phyloP scores from a whole-genome alignment of 2,888 invertebrate genomes.

The Acrocyrtus sp. region DNA sequence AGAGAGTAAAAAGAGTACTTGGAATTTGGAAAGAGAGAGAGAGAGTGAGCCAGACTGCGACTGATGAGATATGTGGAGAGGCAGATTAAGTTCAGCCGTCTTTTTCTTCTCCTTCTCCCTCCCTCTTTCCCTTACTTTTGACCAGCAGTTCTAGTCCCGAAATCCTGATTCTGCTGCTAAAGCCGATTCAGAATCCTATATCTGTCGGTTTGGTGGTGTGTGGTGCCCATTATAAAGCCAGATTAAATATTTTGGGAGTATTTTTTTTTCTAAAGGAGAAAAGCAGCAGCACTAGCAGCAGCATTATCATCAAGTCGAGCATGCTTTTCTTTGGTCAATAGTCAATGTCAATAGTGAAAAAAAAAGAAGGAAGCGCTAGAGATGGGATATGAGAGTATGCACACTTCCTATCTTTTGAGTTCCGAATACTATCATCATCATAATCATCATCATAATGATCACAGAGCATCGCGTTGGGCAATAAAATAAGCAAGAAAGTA shows the following conservation, averaged over 20 bases:
- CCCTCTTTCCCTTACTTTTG: not conserved
- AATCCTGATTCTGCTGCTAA: not conserved
- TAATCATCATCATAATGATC: not conserved
- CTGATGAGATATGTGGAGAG: not conserved
- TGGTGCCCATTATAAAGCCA: slow-evolving; percentile 10
- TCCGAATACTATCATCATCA: not conserved
- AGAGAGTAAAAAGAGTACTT: too few relatives aligned
- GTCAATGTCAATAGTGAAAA: too few relatives aligned
- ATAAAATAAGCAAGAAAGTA: not conserved
- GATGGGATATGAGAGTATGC: too few relatives aligned
- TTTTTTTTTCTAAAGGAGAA: not conserved
- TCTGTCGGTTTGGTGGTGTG: not conserved
- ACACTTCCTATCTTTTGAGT: not conserved
- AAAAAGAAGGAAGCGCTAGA: too few relatives aligned
- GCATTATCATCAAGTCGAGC: not conserved
- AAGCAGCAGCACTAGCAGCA: not conserved
- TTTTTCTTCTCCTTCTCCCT: too few relatives aligned
- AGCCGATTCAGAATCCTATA: not conserved
- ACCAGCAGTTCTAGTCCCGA: not conserved
- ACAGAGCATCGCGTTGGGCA: not conserved
- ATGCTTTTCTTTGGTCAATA: not conserved
- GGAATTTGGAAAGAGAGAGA: too few relatives aligned
- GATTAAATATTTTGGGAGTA: slow-evolving; percentile 2
- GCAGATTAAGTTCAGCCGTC: too few relatives aligned
- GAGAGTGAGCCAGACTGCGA: too few relatives aligned